These are phyloP conservation scores for Trigoniulus corallinus DNA, from an alignment of 1,140 invertebrate genomes.

Conservation along the genomic window DNA sequence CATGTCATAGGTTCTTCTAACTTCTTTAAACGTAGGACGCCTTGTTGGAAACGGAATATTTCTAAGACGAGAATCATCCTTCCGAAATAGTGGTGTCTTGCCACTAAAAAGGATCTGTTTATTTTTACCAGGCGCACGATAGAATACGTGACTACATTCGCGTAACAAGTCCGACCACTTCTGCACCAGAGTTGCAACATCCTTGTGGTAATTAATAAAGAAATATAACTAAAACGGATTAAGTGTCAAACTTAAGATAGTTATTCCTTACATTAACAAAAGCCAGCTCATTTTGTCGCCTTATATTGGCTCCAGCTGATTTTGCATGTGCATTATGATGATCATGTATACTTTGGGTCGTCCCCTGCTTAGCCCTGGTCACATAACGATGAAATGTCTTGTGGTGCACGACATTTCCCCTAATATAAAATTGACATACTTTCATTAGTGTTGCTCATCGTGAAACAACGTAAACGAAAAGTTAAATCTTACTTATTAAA, in stretches of 20 bases:
- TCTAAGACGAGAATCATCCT: slow-evolving; percentile 43
- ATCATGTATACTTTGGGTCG: slow-evolving; percentile 52
- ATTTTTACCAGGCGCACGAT: slow-evolving; percentile 57
- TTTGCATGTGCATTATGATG: slow-evolving; percentile 43
- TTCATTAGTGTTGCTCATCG: slow-evolving; percentile 5
- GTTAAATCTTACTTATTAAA: slow-evolving; percentile 40
- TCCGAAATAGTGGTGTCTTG: slow-evolving; percentile 45
- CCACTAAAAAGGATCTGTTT: slow-evolving; percentile 54
- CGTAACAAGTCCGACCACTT: slow-evolving; percentile 47
- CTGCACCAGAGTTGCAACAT: slow-evolving; percentile 54
- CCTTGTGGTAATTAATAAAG: too few species aligned
- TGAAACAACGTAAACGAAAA: background rate
- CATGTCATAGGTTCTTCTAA: slow-evolving; percentile 52
- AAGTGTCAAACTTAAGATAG: too few species aligned
- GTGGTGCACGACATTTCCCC: slow-evolving; percentile 42
- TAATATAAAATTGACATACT: slow-evolving; percentile 16
- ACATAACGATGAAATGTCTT: slow-evolving; percentile 81
- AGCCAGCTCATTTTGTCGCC: slow-evolving; percentile 58
- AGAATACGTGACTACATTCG: slow-evolving; percentile 55
- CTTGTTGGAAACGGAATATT: slow-evolving; percentile 65
- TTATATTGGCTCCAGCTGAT: slow-evolving; percentile 62
- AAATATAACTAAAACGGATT: too few species aligned
- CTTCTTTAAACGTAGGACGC: slow-evolving; percentile 62
- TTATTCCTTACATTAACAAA: slow-evolving; percentile 37
- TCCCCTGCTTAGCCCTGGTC: slow-evolving; percentile 63